A percentile compares a stretch with the other conserved stretches of the same genome.
phyloP scores from a whole-genome alignment of 2,113 vertebrate genomes.

The Machaerirhynchus nigripectus region DNA sequence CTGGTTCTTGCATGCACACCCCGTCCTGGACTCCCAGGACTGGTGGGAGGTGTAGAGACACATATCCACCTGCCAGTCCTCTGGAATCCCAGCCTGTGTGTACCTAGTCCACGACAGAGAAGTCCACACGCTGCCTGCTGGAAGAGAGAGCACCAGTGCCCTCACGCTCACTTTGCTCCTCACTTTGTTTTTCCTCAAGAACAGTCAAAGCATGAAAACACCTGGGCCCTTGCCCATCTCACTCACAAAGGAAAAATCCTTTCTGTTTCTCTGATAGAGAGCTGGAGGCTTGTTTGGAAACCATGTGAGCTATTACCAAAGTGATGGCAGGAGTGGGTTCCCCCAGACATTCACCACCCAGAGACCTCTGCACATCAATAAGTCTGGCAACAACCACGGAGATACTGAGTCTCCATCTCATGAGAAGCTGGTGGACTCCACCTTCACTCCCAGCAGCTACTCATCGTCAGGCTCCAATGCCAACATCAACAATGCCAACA shows the following conservation, averaged over 20 bases:
- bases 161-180: background rate
- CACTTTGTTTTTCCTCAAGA: background rate
- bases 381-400: constrained; percentile 85
- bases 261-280: constrained; percentile 76
- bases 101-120: background rate
- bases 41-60: background rate
- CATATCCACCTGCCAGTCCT: background rate
- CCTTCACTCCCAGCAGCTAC: constrained; percentile 97
- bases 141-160: background rate
- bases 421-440: constrained; percentile 95
- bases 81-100: background rate
- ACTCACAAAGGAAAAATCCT: background rate
- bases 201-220: background rate
- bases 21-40: background rate
- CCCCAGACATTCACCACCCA: constrained; percentile 97
- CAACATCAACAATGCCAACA: constrained; percentile 99
- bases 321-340: constrained; percentile 85
- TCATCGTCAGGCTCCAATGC: constrained; percentile 96
- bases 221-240: background rate
- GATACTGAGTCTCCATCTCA: constrained; percentile 91
- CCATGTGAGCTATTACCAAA: constrained; percentile 95
- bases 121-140: background rate
- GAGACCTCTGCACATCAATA: constrained; percentile 94
- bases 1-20: background rate
- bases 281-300: constrained; percentile 94